Conservation (phyloP, 2,888 invertebrate species). For the Seira musarum region DNA sequence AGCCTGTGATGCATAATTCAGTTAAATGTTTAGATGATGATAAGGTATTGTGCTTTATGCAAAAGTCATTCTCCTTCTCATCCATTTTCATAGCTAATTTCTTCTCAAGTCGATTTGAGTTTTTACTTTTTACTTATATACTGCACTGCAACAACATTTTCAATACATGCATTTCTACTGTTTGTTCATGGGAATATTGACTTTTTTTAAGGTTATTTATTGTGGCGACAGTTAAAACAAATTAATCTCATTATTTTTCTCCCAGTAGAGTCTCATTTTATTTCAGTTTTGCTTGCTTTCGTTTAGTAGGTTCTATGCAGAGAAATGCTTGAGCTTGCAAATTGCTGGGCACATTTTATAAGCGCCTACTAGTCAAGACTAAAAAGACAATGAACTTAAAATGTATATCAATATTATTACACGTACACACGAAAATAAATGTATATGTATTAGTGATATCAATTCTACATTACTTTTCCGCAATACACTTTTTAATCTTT, state of each 20-base stretch:
- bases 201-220: background rate
- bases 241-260: no score
- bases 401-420: no score
- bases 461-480: no score
- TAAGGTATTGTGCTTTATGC: background rate
- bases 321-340: conserved; percentile 18
- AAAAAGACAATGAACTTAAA: no score
- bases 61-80: background rate
- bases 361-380: no score
- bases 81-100: conserved; percentile 3
- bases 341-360: background rate
- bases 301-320: background rate
- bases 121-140: conserved; percentile 12
- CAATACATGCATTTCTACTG: no score
- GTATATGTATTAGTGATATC: no score
- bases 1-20: background rate
- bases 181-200: background rate
- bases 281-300: background rate
- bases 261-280: background rate
- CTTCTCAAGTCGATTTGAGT: conserved; percentile 42
- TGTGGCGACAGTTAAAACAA: background rate
- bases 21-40: background rate
- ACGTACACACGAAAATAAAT: no score
- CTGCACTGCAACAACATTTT: no score
- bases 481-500: no score